Percentiles rank a stretch among this genome's conserved stretches.
Evolutionary conservation across 2,888 invertebrate species (phyloP).

Genomic region (Lochmaea crataegi): DNA sequence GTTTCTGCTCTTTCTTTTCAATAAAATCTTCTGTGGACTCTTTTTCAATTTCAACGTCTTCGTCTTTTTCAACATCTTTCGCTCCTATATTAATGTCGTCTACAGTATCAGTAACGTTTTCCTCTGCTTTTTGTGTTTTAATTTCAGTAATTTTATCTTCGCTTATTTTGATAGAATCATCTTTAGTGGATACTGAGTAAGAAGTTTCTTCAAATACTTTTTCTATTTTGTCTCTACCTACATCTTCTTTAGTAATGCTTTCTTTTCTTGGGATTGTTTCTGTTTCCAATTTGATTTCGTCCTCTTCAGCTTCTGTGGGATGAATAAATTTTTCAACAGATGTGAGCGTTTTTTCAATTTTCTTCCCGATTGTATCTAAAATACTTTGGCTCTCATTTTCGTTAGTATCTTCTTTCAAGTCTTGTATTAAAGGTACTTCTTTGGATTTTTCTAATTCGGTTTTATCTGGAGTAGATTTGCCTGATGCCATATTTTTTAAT

Average conservation of each 20-base stretch:
- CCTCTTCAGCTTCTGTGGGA: conserved; percentile 16
- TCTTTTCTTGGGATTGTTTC: conserved; percentile 16
- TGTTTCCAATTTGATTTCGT: background rate
- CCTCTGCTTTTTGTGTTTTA: background rate
- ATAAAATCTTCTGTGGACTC: background rate
- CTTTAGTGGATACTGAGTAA: conserved; percentile 22
- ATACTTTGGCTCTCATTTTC: conserved; percentile 1
- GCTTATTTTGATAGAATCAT: background rate
- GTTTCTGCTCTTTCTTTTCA: conserved; percentile 24
- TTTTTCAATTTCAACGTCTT: background rate
- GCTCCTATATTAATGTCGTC: conserved; percentile 4
- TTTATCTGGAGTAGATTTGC: conserved; percentile 48
- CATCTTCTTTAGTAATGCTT: conserved; percentile 23
- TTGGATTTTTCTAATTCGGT: conserved; percentile 42
- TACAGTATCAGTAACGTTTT: background rate
- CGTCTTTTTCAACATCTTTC: conserved; percentile 16
- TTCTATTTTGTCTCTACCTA: conserved; percentile 1
- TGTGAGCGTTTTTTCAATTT: conserved; percentile 30
- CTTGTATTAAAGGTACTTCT: conserved; percentile 31
- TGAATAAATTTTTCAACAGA: conserved; percentile 22
- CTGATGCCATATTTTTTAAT: conserved; percentile 41
- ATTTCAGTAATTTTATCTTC: background rate
- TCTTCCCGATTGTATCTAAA: conserved; percentile 15
- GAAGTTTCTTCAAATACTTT: conserved; percentile 29
- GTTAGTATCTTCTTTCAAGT: conserved; percentile 27